Base-by-base conservation (phyloP, 2,113 vertebrate genomes). In the Solea solea region DNA sequence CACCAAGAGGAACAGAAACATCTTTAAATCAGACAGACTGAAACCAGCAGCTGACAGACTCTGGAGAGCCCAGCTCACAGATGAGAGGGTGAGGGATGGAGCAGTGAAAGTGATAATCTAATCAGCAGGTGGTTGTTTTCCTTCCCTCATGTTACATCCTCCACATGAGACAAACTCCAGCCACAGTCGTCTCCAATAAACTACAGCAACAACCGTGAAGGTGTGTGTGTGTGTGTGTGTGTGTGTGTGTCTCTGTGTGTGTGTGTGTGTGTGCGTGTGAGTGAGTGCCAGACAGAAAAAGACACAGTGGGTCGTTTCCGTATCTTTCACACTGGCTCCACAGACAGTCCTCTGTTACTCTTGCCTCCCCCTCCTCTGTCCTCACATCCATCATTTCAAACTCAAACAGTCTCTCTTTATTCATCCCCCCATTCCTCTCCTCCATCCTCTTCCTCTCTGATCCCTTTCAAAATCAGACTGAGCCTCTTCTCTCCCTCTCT, bases 321-420 rank as follows among this genome's bases (percentile, higher is more conserved):
- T 46, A 89, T 86, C 72, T 76, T 80, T 70, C 72, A 60, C 78
- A 72, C 42, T 55, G 64, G 9, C 11, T 16, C 9, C 54, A 85
- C 86, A 90, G 83, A 74, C 69, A 1, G 50, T 54, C 58, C 86
- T 90, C 82, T 90, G 86, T 91, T 83, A 34, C 12, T 27, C 58
- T 41, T 54, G 53, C 55, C 57, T 21, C 15, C 28, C 53, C 74
- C 55, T 45, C 78, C 25, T 48, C 69, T 56, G 54, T 44, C 58
- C 58, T 77, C 68, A 45, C 5, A 42, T 74, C 78, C 72, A 79
- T 82, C 83, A 69, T 72, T 79, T 76, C 58, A 77, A 62, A 61
- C 80, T 70, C 57, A 61, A 52, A 87, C 77, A 87, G 72, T 42
- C 50, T 41, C 70, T 80, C 85, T 80, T 72, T 80, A 81, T 88